These are phyloP conservation scores for Ruditapes philippinarum DNA, from an alignment of 1,140 invertebrate genomes.

Conservation along the genomic window DNA sequence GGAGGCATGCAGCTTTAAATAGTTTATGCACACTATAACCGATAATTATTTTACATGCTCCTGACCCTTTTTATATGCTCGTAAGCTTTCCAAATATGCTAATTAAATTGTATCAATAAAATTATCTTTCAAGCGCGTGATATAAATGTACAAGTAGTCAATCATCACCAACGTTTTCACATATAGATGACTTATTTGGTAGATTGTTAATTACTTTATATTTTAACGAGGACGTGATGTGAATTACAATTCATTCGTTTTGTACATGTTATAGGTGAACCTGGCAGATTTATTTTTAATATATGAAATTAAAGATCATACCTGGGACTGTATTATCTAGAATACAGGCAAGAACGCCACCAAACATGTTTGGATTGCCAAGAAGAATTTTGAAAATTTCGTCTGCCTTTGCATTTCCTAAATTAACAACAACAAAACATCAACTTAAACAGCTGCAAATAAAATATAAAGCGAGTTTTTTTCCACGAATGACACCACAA, in stretches of 20 bases:
- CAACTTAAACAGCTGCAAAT: too few relatives aligned
- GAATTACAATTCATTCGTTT: not conserved
- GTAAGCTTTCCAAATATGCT: too few relatives aligned
- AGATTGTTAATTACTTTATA: not conserved
- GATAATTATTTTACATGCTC: too few relatives aligned
- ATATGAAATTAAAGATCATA: slow-evolving; percentile 22
- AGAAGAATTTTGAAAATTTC: slow-evolving; percentile 65
- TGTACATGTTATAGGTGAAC: not conserved
- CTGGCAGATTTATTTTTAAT: not conserved
- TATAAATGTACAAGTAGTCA: not conserved
- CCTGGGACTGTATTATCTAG: slow-evolving; percentile 85
- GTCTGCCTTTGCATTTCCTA: slow-evolving; percentile 64
- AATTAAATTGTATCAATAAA: too few relatives aligned
- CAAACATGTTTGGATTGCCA: slow-evolving; percentile 84
- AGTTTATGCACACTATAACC: too few relatives aligned
- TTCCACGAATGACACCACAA: too few relatives aligned
- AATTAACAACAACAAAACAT: too few relatives aligned
- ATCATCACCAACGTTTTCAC: not conserved
- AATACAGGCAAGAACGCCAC: slow-evolving; percentile 83
- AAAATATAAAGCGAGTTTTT: too few relatives aligned
- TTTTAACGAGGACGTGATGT: not conserved
- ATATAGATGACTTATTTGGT: not conserved
- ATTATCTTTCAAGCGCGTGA: too few relatives aligned
- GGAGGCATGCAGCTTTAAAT: too few relatives aligned
- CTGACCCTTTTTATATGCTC: too few relatives aligned